Base-by-base conservation (phyloP, 2,113 vertebrate species). In the Rhinogobius similis region DNA sequence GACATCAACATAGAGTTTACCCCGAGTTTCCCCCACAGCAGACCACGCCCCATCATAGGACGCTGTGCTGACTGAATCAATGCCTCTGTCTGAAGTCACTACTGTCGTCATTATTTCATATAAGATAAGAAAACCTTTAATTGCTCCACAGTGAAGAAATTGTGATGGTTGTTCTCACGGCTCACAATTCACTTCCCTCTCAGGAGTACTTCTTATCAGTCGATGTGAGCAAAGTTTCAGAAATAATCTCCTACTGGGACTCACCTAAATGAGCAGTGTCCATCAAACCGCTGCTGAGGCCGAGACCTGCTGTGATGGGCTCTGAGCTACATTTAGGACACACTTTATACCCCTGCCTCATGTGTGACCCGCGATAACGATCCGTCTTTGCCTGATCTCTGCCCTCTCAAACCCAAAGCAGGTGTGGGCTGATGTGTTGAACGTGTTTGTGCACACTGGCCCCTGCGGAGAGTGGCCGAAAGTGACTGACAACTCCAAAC, bases 351-450 rank as follows among this genome's bases (percentile, higher is more conserved):
- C 72, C 44, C 68, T 86, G 88, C 70, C 84, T 89, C 76, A 50
- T 55, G 11, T 63, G 70, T 85, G 86, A 88, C 87, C 84, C 56
- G 56, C 75, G 81, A 79, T 89, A 82, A 85, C 70, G 69, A 87
- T 89, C 86, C 81, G 73, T 87, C 81, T 72, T 55, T 55, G 75
- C 65, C 59, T 87, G 62, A 89, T 87, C 83, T 80, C 68, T 1
- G 72, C 90, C 84, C 84, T 66, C 63, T 38, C 55, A 82, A 89
- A 91, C 32, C 81, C 41, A 77, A 88, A 88, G 75, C 90, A 90
- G 85, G 84, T 88, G 85, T 71, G 67, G 61, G 75, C n/a, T 44
- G 38, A 46, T 27, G 68, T 66, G 21, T 23, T 52, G 68, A 41
- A 36, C 26, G 63, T 84, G 81, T 88, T 84, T 84, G 77, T 82